These are phyloP conservation scores for Aurelia sp. DNA, from an alignment of 30 jellyfish, hydroid and myxozoan species.

Conservation along the genomic window DNA sequence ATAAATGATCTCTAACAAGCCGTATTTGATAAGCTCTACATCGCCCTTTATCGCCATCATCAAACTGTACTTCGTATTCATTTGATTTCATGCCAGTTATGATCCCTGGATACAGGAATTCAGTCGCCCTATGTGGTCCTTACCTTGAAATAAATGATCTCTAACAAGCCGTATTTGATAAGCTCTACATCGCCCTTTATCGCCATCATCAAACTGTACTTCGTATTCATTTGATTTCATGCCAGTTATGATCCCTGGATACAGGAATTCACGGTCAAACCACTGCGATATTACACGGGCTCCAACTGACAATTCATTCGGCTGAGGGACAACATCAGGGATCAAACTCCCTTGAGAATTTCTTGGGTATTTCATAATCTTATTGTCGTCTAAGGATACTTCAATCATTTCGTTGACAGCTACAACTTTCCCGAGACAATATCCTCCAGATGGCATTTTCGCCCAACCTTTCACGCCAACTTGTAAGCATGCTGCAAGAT, in stretches of 20 bases:
- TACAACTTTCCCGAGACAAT: constrained; percentile 79
- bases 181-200: constrained; percentile 79
- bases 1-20: constrained; percentile 58
- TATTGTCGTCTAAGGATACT: constrained; percentile 78
- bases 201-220: constrained; percentile 96
- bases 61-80: constrained; percentile 83
- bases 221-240: constrained; percentile 76
- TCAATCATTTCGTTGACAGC: constrained; percentile 56
- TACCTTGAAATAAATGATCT: constrained; percentile 65
- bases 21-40: constrained; percentile 83
- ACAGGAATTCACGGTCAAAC: constrained; percentile 78
- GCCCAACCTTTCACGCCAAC: constrained; percentile 98
- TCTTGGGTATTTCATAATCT: constrained; percentile 30
- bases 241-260: constrained; percentile 90
- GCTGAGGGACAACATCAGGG: constrained; percentile 90
- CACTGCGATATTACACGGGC: constrained; percentile 93
- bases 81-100: constrained; percentile 59
- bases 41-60: constrained; percentile 87
- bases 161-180: constrained; percentile 86
- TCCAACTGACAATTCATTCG: constrained; percentile 75
- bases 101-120: constrained; percentile 74
- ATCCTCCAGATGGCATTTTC: constrained; percentile 83
- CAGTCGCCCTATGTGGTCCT: too few relatives aligned
- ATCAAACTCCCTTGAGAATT: constrained; percentile 54
- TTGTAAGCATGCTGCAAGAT: constrained; percentile 80